phyloP scores from a whole-genome alignment of 2,888 invertebrate genomes.

The Agrypnus murinus region DNA sequence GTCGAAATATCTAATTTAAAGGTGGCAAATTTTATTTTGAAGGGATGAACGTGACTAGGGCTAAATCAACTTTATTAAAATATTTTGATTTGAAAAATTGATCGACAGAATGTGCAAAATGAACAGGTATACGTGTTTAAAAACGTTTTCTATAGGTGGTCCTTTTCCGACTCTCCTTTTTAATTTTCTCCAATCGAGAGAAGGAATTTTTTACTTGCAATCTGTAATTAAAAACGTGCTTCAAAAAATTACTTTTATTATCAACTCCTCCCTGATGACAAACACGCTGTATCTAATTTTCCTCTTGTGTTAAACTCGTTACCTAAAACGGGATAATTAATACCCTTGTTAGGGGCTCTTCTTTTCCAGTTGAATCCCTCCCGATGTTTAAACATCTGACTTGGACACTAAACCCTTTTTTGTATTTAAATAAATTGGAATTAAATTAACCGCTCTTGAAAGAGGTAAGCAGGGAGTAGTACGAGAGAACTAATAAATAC shows the following conservation, averaged over 20 bases:
- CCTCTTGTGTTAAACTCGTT: constrained; percentile 16
- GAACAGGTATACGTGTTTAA: constrained; percentile 24
- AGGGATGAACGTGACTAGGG: constrained; percentile 43
- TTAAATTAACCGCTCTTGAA: no score
- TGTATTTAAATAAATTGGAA: no score
- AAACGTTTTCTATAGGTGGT: no score
- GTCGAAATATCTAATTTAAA: constrained; percentile 46
- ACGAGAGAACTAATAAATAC: no score
- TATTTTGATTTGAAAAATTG: constrained; percentile 34
- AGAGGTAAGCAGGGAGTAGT: no score
- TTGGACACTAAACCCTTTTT: background rate
- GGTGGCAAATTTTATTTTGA: constrained; percentile 38
- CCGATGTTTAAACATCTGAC: constrained; percentile 27
- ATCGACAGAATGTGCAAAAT: constrained; percentile 3
- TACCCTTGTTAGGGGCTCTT: constrained; percentile 24
- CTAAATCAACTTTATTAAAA: constrained; percentile 41
- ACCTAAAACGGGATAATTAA: constrained; percentile 34
- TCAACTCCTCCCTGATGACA: constrained; percentile 17
- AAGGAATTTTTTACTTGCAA: background rate
- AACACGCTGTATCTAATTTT: constrained; percentile 31
- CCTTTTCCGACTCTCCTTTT: background rate
- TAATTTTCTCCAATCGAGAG: background rate
- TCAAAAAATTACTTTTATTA: constrained; percentile 24
- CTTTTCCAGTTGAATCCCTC: constrained; percentile 22
- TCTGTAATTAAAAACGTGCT: constrained; percentile 28